A percentile compares a stretch with the other conserved stretches of the same genome.
Evolutionary conservation across 2,113 vertebrate species (phyloP).

Genomic region (Xiphophorus maculatus): DNA sequence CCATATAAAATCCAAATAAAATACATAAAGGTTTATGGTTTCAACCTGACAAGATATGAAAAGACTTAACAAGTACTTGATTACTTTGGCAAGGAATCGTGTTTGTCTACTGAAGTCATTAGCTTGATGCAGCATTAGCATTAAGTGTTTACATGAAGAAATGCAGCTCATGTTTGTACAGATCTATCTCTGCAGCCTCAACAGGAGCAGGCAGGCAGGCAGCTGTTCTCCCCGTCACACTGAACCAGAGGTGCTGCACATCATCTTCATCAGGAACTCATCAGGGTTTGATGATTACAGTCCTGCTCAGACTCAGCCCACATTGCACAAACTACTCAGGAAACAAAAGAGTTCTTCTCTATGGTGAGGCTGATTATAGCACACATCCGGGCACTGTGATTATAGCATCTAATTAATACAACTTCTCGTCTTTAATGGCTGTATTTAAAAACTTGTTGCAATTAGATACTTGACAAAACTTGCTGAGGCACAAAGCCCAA

Average conservation of each 20-base stretch:
- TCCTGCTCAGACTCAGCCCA: conserved; percentile 33
- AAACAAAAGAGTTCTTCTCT: neutral
- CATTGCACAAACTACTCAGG: conserved; percentile 26
- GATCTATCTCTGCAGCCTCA: neutral
- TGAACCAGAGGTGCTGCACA: conserved; percentile 24
- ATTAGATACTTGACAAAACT: neutral
- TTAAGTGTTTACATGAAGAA: too few species aligned
- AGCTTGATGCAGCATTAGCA: too few species aligned
- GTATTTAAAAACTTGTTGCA: conserved; percentile 1
- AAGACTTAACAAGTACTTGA: too few species aligned
- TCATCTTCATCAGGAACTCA: conserved; percentile 53
- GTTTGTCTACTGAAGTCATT: too few species aligned
- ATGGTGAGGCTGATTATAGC: neutral
- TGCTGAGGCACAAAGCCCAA: neutral
- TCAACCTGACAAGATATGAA: too few species aligned
- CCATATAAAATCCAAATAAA: too few species aligned
- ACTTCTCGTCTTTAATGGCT: neutral
- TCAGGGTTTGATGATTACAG: conserved; percentile 47
- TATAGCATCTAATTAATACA: conserved; percentile 1
- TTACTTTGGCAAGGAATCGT: too few species aligned
- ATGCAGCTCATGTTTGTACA: too few species aligned
- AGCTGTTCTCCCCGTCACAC: conserved; percentile 46
- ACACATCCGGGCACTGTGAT: neutral
- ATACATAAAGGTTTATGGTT: too few species aligned
- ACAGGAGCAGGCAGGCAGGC: conserved; percentile 20